Base-by-base conservation (phyloP, 2,888 invertebrate genomes). In the Bugula neritina region DNA sequence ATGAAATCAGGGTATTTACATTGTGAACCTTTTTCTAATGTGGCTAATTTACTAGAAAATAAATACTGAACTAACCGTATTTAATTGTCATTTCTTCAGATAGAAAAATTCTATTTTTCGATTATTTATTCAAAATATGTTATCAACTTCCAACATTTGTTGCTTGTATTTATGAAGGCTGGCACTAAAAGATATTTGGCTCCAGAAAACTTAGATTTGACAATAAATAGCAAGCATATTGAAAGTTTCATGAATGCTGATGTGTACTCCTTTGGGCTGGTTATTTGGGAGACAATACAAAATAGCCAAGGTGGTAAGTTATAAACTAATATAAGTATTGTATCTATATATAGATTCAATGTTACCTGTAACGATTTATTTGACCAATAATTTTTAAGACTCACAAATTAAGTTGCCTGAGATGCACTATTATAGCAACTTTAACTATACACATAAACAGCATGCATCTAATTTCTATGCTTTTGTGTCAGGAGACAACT, bases 181-280 rank as follows among this genome's bases (percentile, higher is more conserved):
- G 96, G 95, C 71, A 94, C 95, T 72, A 93, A 92, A 85, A 88
- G 97, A 27, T 84, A 96, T 85, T 96, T 95, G 95, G 90, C 93
- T 75, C 96, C 96, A 0, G 96, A 97, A 86, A 88, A 95, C 78
- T 85, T 96, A 71, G 93, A 94, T 78, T 92, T 94, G 85, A 90
- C 80, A 0, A 74, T 83, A 35, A 79, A 81, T 71, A 74, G 78
- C 0, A 87, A 89, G 83, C 87, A 90, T 81, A 91, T 95, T 84
- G 94, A 94, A 82, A 89, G 93, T 72, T 91, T 92, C 85, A 89
- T 92, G 74, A 88, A 90, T 72, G 91, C 92, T 55, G 95, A 96
- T 86, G 90, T 96, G 74, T 96, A 96, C 86, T 92, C 95, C 35
- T 88, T 94, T 75, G 93, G 90, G 0, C 87, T 96, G 55, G 93